Conservation (phyloP, 1,140 invertebrate genomes). For the Bombus impatiens region DNA sequence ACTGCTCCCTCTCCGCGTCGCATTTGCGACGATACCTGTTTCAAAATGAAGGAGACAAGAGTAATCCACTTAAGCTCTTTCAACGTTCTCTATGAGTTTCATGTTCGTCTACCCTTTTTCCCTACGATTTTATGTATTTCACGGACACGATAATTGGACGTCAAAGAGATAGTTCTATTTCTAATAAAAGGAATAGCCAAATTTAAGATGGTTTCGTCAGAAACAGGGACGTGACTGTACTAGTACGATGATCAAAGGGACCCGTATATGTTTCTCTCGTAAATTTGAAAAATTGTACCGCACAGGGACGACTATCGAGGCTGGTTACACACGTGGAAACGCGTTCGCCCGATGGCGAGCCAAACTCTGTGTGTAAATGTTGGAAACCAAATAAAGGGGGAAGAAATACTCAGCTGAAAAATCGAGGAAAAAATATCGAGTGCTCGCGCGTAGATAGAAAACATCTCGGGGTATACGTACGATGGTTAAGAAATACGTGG, state of each 20-base stretch:
- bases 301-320: neutral
- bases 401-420: too few relatives aligned
- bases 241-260: neutral
- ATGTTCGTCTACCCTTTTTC: neutral
- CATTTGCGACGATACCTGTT: neutral
- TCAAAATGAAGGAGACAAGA: slow-evolving; percentile 33
- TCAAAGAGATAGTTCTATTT: neutral
- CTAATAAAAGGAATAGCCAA: slow-evolving; percentile 7
- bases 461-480: slow-evolving; percentile 35
- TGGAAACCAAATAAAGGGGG: neutral
- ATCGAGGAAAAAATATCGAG: neutral
- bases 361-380: neutral
- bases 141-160: neutral
- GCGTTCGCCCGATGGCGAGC: neutral
- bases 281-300: neutral
- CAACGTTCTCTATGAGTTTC: neutral
- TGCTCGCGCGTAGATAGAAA: slow-evolving; percentile 15
- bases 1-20: neutral
- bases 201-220: neutral
- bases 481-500: slow-evolving; percentile 51
- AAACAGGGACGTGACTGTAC: neutral
- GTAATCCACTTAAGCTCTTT: neutral
- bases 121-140: neutral
- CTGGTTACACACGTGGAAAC: neutral
- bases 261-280: neutral